A percentile compares a stretch with the other conserved stretches of the same genome.
Conservation (phyloP, 2,113 vertebrate genomes). For the Rhombomys opimus region DNA sequence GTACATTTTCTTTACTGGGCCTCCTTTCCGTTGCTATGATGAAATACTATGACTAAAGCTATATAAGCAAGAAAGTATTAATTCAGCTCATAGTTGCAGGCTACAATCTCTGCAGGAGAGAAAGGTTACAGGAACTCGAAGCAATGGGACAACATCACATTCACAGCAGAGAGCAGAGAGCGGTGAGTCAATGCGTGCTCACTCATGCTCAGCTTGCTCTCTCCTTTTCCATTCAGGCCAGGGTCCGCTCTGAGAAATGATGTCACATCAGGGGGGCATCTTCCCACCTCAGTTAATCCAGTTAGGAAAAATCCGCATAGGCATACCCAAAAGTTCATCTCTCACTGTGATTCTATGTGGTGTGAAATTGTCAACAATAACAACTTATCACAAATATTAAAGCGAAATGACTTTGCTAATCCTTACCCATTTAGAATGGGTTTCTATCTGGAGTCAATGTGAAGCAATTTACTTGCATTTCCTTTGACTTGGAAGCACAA, state of each 20-base stretch:
- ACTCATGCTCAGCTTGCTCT: background rate
- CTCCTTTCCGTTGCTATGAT: background rate
- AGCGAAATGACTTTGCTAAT: background rate
- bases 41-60: background rate
- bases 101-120: background rate
- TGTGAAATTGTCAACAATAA: background rate
- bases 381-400: background rate
- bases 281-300: background rate
- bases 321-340: background rate
- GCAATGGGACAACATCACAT: background rate
- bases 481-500: background rate
- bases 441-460: background rate
- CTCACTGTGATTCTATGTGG: background rate
- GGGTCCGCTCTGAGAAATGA: background rate
- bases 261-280: background rate
- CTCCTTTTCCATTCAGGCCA: background rate
- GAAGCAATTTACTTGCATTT: constrained; percentile 23
- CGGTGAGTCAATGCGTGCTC: background rate
- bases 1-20: background rate
- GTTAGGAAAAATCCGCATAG: background rate
- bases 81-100: background rate
- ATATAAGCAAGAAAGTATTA: background rate
- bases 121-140: background rate
- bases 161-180: background rate
- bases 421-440: background rate